A percentile compares a stretch with the other conserved stretches of the same genome.
phyloP scores from a whole-genome alignment of 2,888 invertebrate genomes.

The Tetramorium bicarinatum region DNA sequence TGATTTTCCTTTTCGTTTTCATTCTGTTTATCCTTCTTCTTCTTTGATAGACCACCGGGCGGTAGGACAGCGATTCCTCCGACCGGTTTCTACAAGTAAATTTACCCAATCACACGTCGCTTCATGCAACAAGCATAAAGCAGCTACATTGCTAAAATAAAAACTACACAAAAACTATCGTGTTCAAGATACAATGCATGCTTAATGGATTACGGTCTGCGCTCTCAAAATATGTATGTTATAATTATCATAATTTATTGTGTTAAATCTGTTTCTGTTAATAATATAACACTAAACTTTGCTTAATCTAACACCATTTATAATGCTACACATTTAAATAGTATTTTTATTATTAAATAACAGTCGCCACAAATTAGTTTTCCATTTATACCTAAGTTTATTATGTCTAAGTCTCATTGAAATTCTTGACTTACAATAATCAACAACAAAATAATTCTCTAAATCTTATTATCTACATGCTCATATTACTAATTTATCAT shows the following conservation, averaged over 20 bases:
- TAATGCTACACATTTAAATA: neutral
- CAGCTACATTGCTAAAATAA: conserved; percentile 62
- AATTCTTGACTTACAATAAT: conserved; percentile 8
- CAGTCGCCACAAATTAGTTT: neutral
- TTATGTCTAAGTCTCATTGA: neutral
- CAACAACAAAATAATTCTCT: conserved; percentile 9
- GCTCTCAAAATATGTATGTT: conserved; percentile 72
- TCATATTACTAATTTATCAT: neutral
- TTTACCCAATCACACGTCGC: conserved; percentile 82
- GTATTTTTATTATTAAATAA: conserved; percentile 4
- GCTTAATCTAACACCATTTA: conserved; percentile 21
- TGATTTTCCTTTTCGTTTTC: conserved; percentile 88
- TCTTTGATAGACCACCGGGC: conserved; percentile 88
- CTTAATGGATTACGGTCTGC: conserved; percentile 74
- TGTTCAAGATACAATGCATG: conserved; percentile 57
- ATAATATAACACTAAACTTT: neutral
- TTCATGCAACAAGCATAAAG: conserved; percentile 82
- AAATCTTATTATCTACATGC: conserved; percentile 55
- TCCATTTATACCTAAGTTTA: neutral
- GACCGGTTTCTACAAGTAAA: conserved; percentile 91
- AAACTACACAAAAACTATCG: conserved; percentile 39
- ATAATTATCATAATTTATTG: conserved; percentile 7
- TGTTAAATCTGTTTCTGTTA: conserved; percentile 3
- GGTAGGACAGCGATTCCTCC: conserved; percentile 95
- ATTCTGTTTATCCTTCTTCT: conserved; percentile 88